Percentiles rank a stretch among this genome's conserved stretches.
These are phyloP conservation scores for Porites divaricata DNA, from an alignment of 92 coral and sea anemone species.

Conservation along the genomic window DNA sequence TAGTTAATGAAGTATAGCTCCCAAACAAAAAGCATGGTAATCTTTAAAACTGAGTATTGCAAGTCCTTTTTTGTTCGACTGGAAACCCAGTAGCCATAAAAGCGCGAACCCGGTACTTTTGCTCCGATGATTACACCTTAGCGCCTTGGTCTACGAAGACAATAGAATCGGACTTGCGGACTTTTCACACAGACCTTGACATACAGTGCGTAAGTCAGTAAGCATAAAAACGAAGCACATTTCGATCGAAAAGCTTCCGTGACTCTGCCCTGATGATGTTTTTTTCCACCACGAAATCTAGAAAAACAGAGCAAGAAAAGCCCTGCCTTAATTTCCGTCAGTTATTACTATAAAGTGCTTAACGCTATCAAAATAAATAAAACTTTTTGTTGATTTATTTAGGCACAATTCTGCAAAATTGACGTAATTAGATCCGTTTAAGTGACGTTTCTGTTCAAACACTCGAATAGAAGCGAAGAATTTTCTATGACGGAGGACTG, in stretches of 20 bases:
- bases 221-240: background rate
- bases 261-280: background rate
- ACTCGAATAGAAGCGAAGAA: background rate
- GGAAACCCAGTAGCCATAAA: no score
- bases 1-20: no score
- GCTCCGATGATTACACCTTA: no score
- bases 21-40: no score
- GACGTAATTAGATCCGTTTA: constrained; percentile 25
- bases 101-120: no score
- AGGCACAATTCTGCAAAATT: background rate
- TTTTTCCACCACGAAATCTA: background rate
- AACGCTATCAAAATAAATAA: background rate
- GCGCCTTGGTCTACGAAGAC: no score
- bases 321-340: constrained; percentile 9
- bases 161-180: no score
- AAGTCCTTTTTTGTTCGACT: no score
- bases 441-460: constrained; percentile 10
- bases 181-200: no score
- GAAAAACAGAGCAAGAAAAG: no score
- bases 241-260: background rate
- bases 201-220: no score
- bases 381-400: background rate
- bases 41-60: no score
- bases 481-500: background rate
- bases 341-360: background rate